Conservation (phyloP, 2,888 invertebrate genomes). For the Ceriagrion tenellum region DNA sequence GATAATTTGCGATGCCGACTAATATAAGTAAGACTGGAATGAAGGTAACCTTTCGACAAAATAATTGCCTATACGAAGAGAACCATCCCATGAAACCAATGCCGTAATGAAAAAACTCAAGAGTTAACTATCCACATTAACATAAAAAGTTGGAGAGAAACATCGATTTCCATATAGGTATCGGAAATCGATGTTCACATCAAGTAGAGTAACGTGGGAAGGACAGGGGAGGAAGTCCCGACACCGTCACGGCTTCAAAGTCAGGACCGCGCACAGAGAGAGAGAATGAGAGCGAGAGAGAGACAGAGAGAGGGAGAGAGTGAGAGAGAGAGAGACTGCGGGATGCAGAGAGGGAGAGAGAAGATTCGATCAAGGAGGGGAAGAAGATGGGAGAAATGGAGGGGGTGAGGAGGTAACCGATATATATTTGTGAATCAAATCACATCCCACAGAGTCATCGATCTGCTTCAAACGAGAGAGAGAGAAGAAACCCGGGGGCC, state of each 20-base stretch:
- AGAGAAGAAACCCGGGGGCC: neutral
- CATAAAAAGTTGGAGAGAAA: no score
- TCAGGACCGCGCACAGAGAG: neutral
- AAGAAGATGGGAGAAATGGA: neutral
- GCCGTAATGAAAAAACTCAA: no score
- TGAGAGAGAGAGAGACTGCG: no score
- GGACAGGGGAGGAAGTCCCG: neutral
- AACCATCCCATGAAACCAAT: no score
- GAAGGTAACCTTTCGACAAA: no score
- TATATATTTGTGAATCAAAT: conserved; percentile 12
- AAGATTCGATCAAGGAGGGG: neutral
- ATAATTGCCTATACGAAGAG: no score
- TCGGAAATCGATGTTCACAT: neutral
- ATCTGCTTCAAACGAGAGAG: neutral
- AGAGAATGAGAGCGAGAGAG: no score
- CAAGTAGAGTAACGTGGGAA: neutral
- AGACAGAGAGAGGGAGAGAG: no score
- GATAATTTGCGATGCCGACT: no score
- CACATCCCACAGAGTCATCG: neutral
- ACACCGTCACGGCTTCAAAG: neutral
- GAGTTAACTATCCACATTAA: no score
- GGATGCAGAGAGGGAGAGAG: neutral
- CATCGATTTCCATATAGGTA: no score
- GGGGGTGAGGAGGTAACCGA: neutral
- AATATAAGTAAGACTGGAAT: no score